phyloP scores from a whole-genome alignment of 2,797 vertebrate genomes.

The Tauraco hartlaubi region DNA sequence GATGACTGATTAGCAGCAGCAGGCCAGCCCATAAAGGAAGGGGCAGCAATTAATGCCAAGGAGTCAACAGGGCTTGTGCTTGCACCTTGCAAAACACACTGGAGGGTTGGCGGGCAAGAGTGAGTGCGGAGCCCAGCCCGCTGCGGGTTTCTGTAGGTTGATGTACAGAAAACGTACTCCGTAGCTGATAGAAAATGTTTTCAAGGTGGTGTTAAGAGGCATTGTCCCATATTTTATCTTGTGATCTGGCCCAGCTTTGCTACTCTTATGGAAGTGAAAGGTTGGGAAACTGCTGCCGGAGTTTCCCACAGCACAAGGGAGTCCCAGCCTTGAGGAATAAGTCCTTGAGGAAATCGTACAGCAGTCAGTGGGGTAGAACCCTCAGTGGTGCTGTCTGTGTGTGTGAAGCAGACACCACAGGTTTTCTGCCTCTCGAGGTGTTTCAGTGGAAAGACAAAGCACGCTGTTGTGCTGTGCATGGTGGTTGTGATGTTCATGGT shows the following conservation, averaged over 20 bases:
- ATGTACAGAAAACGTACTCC: background rate
- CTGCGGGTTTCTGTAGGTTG: fast-evolving
- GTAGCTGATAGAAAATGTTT: background rate
- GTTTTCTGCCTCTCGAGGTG: background rate
- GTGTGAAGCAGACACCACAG: background rate
- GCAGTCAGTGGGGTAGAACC: background rate
- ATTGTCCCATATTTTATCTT: background rate
- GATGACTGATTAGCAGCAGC: slow-evolving; percentile 8
- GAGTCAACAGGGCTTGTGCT: background rate
- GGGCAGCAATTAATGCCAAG: background rate
- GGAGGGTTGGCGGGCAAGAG: background rate
- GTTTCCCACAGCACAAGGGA: fast-evolving
- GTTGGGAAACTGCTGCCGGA: background rate
- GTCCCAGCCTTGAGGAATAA: background rate
- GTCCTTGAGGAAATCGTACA: background rate
- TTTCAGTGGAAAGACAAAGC: background rate
- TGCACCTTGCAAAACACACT: background rate
- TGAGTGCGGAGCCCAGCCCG: fast-evolving
- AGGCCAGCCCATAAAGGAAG: background rate
- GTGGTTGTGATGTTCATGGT: background rate
- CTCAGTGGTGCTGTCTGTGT: fast-evolving
- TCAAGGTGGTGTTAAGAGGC: background rate
- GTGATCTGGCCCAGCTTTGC: background rate
- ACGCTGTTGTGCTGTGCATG: background rate
- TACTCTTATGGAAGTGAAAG: background rate